Conservation (phyloP, 1,140 invertebrate genomes). For the Acromyrmex heyeri region DNA sequence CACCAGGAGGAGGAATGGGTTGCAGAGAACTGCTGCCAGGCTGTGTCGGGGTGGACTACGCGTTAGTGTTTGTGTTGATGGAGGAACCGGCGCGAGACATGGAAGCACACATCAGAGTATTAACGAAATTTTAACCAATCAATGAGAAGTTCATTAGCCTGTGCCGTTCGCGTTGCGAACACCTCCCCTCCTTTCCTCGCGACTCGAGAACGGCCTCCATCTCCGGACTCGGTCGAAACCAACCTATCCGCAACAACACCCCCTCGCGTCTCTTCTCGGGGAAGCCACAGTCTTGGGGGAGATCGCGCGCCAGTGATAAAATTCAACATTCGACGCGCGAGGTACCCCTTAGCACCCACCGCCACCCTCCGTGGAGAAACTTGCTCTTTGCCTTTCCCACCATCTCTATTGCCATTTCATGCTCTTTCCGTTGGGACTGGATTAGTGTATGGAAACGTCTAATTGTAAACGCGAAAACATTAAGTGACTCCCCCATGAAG, state of each 20-base stretch:
- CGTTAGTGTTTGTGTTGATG: conserved; percentile 44
- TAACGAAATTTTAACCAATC: conserved; percentile 86
- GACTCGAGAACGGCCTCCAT: conserved; percentile 66
- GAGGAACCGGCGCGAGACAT: conserved; percentile 76
- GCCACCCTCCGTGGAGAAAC: conserved; percentile 36
- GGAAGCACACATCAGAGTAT: conserved; percentile 84
- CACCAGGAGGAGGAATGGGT: conserved; percentile 64
- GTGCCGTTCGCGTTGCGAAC: conserved; percentile 66
- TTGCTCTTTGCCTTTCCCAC: conserved; percentile 9
- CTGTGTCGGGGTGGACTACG: conserved; percentile 52
- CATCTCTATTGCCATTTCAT: conserved; percentile 20
- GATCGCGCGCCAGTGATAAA: conserved; percentile 72
- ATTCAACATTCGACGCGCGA: conserved; percentile 68
- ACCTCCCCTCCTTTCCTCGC: conserved; percentile 33
- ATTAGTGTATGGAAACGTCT: background rate
- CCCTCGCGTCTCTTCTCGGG: conserved; percentile 51
- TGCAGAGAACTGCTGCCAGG: conserved; percentile 60
- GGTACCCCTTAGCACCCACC: conserved; percentile 9
- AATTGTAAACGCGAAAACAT: conserved; percentile 18
- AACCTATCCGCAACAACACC: conserved; percentile 62
- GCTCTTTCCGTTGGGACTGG: background rate
- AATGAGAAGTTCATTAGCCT: conserved; percentile 86
- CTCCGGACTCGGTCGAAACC: conserved; percentile 65
- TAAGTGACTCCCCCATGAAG: background rate
- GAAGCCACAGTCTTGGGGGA: conserved; percentile 60